phyloP scores from a whole-genome alignment of 1,140 invertebrate species.

The Cylas formicarius region DNA sequence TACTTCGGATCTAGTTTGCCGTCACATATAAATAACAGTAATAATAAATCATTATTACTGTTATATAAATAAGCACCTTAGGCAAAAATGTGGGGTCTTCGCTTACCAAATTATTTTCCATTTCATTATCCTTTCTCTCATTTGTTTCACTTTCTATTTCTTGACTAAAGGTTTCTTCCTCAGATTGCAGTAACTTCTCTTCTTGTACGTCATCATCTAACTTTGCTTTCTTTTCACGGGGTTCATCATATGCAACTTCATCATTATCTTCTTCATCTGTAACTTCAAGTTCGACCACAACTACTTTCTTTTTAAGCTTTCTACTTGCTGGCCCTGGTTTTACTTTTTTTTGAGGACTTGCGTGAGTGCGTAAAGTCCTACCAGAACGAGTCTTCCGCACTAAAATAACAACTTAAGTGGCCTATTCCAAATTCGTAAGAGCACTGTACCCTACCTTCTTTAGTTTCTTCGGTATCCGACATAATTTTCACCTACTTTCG shows the following conservation, averaged over 20 bases:
- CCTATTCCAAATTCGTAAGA: too few species aligned
- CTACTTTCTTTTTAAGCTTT: constrained; percentile 35
- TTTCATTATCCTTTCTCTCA: constrained; percentile 8
- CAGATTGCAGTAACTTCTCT: constrained; percentile 12
- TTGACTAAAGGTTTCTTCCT: too few species aligned
- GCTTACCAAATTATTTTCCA: constrained; percentile 7
- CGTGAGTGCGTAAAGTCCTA: constrained; percentile 24
- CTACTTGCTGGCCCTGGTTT: constrained; percentile 18
- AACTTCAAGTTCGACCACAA: constrained; percentile 37
- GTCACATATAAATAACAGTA: too few species aligned
- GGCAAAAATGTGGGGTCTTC: too few species aligned
- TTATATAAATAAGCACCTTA: neutral
- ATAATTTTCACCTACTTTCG: too few species aligned
- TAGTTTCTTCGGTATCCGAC: too few species aligned
- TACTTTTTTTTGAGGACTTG: too few species aligned
- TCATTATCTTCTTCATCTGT: constrained; percentile 34
- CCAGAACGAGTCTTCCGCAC: constrained; percentile 33
- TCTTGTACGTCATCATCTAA: constrained; percentile 6
- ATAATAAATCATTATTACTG: too few species aligned
- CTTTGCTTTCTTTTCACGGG: constrained; percentile 7
- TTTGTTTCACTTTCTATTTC: constrained; percentile 11
- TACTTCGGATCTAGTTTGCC: too few species aligned
- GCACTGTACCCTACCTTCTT: too few species aligned
- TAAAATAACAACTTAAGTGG: constrained; percentile 15
- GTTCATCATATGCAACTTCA: constrained; percentile 8